A percentile compares a stretch with the other conserved stretches of the same genome.
Conservation (phyloP, 2,113 vertebrate species). For the Anolis carolinensis region DNA sequence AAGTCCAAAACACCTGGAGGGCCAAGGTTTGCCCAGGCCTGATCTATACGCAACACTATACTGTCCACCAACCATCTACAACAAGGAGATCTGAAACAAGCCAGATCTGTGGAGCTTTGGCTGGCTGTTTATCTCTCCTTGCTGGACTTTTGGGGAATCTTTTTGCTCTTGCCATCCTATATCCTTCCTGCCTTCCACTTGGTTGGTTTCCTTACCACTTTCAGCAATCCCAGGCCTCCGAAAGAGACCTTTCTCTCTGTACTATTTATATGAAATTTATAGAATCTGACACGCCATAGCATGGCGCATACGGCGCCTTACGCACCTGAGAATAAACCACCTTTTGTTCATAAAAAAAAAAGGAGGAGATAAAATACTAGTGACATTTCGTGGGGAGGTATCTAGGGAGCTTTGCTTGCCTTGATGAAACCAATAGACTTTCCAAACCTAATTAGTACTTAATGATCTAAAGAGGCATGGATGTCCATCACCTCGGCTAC, state of each 20-base stretch:
- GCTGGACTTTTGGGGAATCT: not conserved
- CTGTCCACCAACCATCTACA: not conserved
- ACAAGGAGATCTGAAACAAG: not conserved
- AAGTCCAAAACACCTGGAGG: no score
- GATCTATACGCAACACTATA: no score
- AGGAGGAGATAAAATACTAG: conserved; percentile 62
- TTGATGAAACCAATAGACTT: conserved; percentile 80
- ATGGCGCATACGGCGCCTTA: not conserved
- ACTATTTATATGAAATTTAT: conserved; percentile 22
- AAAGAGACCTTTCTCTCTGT: not conserved
- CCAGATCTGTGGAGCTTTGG: no score
- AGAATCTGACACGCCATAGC: conserved; percentile 28
- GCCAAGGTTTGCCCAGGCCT: no score
- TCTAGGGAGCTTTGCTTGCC: conserved; percentile 73
- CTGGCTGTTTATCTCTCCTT: not conserved
- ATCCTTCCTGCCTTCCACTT: not conserved
- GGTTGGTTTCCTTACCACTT: not conserved
- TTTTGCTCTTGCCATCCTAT: not conserved
- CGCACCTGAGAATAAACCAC: conserved; percentile 61
- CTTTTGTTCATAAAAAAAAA: conserved; percentile 70
- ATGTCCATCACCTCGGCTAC: conserved; percentile 75
- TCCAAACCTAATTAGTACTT: conserved; percentile 88
- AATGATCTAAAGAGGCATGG: conserved; percentile 82
- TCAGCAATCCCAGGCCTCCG: not conserved
- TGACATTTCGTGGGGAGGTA: conserved; percentile 77